A percentile compares a stretch with the other conserved stretches of the same genome.
Conservation (phyloP, 2,113 vertebrate genomes). For the Micromys minutus region DNA sequence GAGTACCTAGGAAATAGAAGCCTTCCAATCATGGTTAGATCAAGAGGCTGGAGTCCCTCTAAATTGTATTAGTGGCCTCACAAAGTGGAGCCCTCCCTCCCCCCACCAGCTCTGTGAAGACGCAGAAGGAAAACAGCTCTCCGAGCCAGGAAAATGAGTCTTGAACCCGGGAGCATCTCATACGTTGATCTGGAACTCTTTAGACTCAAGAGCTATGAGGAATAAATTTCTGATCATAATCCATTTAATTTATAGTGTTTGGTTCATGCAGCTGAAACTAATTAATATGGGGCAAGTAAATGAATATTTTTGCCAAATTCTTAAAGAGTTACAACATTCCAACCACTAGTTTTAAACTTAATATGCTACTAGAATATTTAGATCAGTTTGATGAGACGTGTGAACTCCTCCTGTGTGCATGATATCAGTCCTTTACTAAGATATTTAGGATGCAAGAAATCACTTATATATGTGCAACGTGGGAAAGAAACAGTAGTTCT, state of each 20-base stretch:
- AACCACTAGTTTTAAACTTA: not conserved
- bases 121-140: not conserved
- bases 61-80: not conserved
- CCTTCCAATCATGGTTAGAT: not conserved
- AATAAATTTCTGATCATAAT: not conserved
- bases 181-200: not conserved
- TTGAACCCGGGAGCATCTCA: not conserved
- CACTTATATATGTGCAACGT: not conserved
- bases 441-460: not conserved
- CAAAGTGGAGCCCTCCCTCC: no score
- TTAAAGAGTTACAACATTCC: not conserved
- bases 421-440: not conserved
- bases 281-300: not conserved
- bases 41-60: not conserved
- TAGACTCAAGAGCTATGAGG: not conserved
- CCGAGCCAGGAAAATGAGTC: not conserved
- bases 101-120: not conserved
- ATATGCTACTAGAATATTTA: not conserved
- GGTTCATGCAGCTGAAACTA: not conserved
- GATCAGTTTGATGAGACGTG: not conserved
- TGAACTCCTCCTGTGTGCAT: not conserved
- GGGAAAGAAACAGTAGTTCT: not conserved
- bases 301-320: constrained; percentile 20
- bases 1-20: not conserved
- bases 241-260: not conserved